A percentile compares a stretch with the other conserved stretches of the same genome.
Conservation (phyloP, 2,888 invertebrate species). For the Cactoblastis cactorum region DNA sequence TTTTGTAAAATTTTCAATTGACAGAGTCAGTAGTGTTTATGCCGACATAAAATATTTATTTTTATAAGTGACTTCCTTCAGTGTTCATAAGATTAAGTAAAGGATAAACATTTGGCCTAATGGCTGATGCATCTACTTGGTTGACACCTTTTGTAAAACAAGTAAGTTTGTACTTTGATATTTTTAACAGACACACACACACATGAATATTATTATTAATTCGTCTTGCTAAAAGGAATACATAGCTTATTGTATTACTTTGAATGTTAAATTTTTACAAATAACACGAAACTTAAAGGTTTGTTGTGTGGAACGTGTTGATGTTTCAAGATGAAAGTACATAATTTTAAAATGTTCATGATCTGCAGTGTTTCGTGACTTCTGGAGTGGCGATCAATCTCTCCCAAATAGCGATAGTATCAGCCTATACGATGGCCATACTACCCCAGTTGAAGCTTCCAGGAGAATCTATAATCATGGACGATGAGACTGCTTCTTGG, state of each 20-base stretch:
- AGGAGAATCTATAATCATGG: conserved; percentile 5
- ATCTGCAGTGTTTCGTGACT: conserved; percentile 55
- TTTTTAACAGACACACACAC: neutral
- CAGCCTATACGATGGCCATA: conserved; percentile 79
- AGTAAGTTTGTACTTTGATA: neutral
- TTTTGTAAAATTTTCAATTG: too few relatives aligned
- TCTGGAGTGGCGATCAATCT: conserved; percentile 53
- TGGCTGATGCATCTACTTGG: neutral
- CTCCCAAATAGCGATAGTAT: conserved; percentile 48
- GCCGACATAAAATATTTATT: neutral
- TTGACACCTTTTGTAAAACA: neutral
- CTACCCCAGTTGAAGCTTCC: conserved; percentile 71
- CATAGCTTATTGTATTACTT: too few relatives aligned
- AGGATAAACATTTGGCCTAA: neutral
- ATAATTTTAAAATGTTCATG: too few relatives aligned
- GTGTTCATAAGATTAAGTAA: too few relatives aligned
- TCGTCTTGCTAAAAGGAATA: neutral
- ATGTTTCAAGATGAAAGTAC: neutral
- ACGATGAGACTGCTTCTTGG: neutral
- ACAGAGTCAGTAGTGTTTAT: too few relatives aligned
- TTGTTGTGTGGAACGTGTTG: too few relatives aligned
- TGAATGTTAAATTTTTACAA: too few relatives aligned
- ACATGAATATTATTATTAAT: neutral
- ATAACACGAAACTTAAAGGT: neutral
- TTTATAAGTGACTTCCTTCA: neutral